Conservation (phyloP, 2,113 vertebrate species). For the Pomatostomus ruficeps region DNA sequence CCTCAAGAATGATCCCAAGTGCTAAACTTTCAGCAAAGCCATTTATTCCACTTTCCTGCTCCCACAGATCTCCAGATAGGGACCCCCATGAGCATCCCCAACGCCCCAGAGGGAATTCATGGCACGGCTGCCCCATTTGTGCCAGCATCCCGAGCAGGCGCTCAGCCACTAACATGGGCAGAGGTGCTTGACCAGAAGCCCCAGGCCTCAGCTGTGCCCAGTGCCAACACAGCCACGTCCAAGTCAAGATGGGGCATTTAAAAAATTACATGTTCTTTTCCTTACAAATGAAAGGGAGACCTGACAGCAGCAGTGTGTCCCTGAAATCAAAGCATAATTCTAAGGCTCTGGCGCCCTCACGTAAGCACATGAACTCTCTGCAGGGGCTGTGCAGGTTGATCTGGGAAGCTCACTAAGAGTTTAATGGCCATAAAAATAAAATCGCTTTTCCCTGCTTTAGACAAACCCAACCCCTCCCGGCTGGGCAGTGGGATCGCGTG, state of each 20-base stretch:
- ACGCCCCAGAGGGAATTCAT: not conserved
- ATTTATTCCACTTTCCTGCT: conserved; percentile 54
- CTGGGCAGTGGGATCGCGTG: not conserved
- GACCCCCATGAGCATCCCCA: not conserved
- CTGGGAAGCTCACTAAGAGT: conserved; percentile 54
- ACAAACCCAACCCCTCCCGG: not conserved
- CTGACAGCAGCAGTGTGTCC: not conserved
- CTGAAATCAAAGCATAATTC: conserved; percentile 4
- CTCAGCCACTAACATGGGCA: accelerated
- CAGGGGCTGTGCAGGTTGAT: conserved; percentile 26
- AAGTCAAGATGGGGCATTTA: not conserved
- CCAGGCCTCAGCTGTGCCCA: not conserved
- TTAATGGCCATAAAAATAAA: conserved; percentile 64
- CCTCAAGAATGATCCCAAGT: not conserved
- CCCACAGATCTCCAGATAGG: conserved; percentile 37
- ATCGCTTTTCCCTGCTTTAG: conserved; percentile 43
- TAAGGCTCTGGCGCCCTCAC: not conserved
- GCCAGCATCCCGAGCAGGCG: accelerated
- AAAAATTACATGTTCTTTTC: not conserved
- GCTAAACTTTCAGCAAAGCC: conserved; percentile 40
- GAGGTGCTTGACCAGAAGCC: not conserved
- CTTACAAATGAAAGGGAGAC: not conserved
- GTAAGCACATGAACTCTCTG: conserved; percentile 17
- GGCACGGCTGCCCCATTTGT: accelerated
- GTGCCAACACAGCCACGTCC: not conserved